Conservation (phyloP, 2,797 vertebrate species). For the Liasis olivaceus region DNA sequence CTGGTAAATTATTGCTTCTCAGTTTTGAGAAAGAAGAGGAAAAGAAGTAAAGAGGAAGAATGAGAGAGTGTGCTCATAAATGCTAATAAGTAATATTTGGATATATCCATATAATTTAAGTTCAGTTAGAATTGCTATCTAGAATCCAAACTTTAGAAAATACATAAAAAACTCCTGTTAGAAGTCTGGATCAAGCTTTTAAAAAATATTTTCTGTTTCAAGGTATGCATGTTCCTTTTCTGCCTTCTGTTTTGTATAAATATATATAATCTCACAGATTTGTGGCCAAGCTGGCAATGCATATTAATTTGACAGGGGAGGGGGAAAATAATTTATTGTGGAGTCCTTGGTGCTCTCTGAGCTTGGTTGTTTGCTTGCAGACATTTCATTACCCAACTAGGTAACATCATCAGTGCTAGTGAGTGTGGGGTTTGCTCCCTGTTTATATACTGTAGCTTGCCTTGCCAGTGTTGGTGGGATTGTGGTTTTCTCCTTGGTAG, state of each 20-base stretch:
- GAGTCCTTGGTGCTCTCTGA: neutral
- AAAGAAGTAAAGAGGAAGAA: neutral
- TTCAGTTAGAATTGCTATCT: neutral
- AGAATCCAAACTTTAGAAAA: neutral
- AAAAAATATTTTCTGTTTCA: neutral
- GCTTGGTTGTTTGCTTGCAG: neutral
- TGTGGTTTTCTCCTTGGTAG: neutral
- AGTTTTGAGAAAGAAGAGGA: neutral
- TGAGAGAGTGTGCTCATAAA: neutral
- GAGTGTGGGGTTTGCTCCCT: neutral
- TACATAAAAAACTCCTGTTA: neutral
- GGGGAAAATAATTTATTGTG: neutral
- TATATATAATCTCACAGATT: conserved; percentile 27
- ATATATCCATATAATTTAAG: neutral
- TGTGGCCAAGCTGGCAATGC: conserved; percentile 8
- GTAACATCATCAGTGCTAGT: neutral
- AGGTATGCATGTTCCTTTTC: conserved; percentile 17
- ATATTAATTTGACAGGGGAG: neutral
- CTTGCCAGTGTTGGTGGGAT: neutral
- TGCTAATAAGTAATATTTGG: neutral
- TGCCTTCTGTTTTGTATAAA: conserved; percentile 27
- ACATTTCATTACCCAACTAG: neutral
- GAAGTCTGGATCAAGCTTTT: neutral
- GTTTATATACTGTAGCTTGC: neutral
- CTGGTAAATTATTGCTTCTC: neutral